Base-by-base conservation (phyloP, 2,797 vertebrate genomes). In the Cyclura pinguis region DNA sequence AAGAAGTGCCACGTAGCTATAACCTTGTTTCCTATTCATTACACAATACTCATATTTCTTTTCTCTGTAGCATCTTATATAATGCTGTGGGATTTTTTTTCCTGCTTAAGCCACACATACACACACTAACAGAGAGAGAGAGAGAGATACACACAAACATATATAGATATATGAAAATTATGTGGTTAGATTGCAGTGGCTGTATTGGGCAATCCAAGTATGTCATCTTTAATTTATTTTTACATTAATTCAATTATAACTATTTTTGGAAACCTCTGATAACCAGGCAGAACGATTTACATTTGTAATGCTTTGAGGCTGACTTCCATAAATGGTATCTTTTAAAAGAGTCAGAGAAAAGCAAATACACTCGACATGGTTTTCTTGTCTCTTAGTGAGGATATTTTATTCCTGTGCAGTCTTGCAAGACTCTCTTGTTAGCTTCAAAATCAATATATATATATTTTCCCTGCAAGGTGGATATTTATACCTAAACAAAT, bases 401-500 rank as follows among this genome's bases (percentile, higher is more conserved):
- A 4, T n/a, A 13, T 13, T 62, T 50, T 83, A 20, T 47, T 76
- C 24, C 18, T 86, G 22, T 64, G 64, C 18, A 74, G 50, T 7
- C 38, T 64, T 62, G 52, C 42, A 85, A 80, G 67, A 69, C 47
- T 47, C 20, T 85, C 47, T 93, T 24, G 16, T 64, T 64, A 52
- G 18, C 67, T 85, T 22, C 90, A 92, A 67, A 93, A 95, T 91
- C 67, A 87, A 85, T 91, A 57, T 4, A 59, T 59, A 80, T 80
- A 52, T 62, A 18, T 38, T 35, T 1, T 2, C 55, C n/a, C 55
- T 59, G 86, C 89, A 89, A 93, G 92, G 69, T 85, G 83, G 91
- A 84, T 95, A 93, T 94, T 95, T 95, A 93, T 80, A 94, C 89
- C 86, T 92, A 90, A 89, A 94, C 88, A 95, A 92, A 90, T 67